These are phyloP conservation scores for Myotis findleyi DNA, from an alignment of 2,797 vertebrate species.

Conservation along the genomic window DNA sequence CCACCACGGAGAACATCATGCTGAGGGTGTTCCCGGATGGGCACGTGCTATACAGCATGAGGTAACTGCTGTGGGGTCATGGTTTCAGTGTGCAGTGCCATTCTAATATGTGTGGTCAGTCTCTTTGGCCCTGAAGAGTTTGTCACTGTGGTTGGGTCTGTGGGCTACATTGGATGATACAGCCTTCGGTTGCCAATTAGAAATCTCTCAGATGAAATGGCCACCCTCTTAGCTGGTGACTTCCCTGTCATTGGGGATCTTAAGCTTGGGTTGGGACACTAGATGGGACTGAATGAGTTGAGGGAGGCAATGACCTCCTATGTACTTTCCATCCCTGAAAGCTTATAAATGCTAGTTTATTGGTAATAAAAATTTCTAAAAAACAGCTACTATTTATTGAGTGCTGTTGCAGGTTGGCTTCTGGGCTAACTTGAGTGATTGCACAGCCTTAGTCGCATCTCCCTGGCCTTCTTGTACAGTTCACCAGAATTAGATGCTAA, in stretches of 20 bases:
- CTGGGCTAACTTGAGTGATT: background rate
- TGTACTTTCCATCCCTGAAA: background rate
- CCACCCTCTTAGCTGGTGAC: background rate
- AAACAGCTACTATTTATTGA: background rate
- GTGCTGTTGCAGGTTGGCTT: background rate
- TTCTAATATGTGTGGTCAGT: background rate
- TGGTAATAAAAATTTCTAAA: background rate
- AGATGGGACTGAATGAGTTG: background rate
- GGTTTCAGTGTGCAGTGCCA: background rate
- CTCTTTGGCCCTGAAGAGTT: background rate
- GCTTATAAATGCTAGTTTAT: background rate
- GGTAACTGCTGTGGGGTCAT: slow-evolving; percentile 85
- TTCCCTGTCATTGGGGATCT: background rate
- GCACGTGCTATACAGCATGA: slow-evolving; percentile 97
- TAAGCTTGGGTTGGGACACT: background rate
- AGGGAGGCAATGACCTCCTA: background rate
- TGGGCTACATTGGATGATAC: background rate
- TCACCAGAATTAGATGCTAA: background rate
- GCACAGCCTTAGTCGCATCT: background rate
- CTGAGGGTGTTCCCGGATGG: slow-evolving; percentile 96
- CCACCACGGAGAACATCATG: slow-evolving; percentile 98
- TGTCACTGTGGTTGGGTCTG: background rate
- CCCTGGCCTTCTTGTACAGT: background rate
- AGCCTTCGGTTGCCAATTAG: background rate
- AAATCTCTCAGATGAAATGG: background rate